phyloP scores from a whole-genome alignment of 2,797 vertebrate genomes.

The Xiphophorus birchmanni region DNA sequence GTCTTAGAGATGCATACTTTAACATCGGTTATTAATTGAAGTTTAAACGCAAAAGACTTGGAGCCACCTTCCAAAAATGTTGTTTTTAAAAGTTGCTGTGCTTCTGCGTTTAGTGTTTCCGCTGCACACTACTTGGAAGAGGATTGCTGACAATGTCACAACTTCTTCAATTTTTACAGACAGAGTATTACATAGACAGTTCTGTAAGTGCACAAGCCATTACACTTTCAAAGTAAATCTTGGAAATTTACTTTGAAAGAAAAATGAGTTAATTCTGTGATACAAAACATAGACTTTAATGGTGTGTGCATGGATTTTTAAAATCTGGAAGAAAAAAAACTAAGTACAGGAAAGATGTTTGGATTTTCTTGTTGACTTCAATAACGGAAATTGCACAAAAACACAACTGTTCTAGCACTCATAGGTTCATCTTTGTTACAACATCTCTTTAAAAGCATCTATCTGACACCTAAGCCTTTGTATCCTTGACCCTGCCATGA shows the following conservation, averaged over 20 bases:
- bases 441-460: not conserved
- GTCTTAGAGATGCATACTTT: too few relatives aligned
- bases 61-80: not conserved
- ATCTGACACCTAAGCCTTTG: constrained; percentile 11
- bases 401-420: not conserved
- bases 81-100: not conserved
- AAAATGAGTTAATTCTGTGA: not conserved
- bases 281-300: not conserved
- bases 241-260: too few relatives aligned
- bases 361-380: not conserved
- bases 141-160: not conserved
- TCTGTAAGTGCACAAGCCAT: not conserved
- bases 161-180: not conserved
- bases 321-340: not conserved
- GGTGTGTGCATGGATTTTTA: not conserved
- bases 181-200: not conserved
- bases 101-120: not conserved
- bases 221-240: too few relatives aligned
- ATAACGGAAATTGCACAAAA: not conserved
- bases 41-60: not conserved
- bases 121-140: not conserved
- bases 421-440: not conserved
- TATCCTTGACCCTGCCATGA: constrained; percentile 47
- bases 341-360: not conserved
- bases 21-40: not conserved